Percentiles rank a stretch among this genome's conserved stretches.
These are phyloP conservation scores for Teleopsis dalmanni DNA, from an alignment of 1,140 invertebrate genomes.

Conservation along the genomic window DNA sequence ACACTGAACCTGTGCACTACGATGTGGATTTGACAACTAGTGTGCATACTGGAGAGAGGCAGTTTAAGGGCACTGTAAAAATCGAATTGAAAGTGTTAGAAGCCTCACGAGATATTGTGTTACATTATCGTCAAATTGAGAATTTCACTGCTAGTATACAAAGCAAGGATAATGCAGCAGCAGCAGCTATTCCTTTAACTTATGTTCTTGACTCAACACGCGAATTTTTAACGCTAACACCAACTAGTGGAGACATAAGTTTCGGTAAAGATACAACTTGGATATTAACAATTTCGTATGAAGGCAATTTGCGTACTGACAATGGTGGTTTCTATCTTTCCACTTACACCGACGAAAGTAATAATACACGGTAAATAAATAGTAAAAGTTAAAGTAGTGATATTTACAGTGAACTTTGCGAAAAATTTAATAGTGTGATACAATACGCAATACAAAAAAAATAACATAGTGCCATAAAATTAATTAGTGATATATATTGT, in stretches of 20 bases:
- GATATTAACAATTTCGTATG: conserved; percentile 47
- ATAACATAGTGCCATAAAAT: too few relatives aligned
- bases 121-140: conserved; percentile 45
- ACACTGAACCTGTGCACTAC: conserved; percentile 56
- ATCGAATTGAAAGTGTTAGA: conserved; percentile 46
- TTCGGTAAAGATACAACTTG: conserved; percentile 33
- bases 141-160: conserved; percentile 19
- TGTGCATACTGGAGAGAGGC: conserved; percentile 45
- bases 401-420: neutral
- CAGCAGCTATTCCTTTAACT: conserved; percentile 4
- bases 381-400: too few relatives aligned
- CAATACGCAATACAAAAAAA: neutral
- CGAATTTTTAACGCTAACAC: conserved; percentile 31
- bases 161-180: neutral
- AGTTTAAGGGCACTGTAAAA: conserved; percentile 52
- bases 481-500: too few relatives aligned
- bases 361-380: conserved; percentile 29
- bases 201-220: conserved; percentile 14
- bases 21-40: conserved; percentile 55
- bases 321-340: conserved; percentile 74
- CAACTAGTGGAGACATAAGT: conserved; percentile 14
- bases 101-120: conserved; percentile 39
- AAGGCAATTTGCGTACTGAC: conserved; percentile 50
- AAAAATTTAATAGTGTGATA: neutral
- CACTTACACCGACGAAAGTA: conserved; percentile 53